Evolutionary conservation across 2,797 vertebrate species (phyloP), one percentile per base, ranked within the genome.

Genomic region (Anomalospiza imberbis): DNA sequence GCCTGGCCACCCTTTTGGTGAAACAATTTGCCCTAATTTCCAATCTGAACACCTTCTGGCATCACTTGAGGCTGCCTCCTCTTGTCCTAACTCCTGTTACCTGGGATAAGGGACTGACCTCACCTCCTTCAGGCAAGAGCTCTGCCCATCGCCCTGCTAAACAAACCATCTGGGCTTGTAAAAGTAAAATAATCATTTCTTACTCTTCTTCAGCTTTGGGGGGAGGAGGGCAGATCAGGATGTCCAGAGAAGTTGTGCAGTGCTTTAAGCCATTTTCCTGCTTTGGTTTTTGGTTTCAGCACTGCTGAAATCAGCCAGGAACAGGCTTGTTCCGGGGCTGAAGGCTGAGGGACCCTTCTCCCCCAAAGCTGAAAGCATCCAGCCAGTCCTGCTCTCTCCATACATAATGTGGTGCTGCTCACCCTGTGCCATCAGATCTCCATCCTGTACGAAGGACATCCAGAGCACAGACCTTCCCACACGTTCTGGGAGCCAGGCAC

Each of bases 371-470:
- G 68, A 8, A 50, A 76, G 29, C 2, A 18, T 51, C 60, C 1
- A 71, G 18, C 55, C n/a, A n/a, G 36, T 20, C 51, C 47, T 34
- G 32, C 38, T 36, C 36, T 20, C 67, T 28, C 12, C 32, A 11
- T 13, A 6, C 4, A 0, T 6, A 8, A 28, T 2, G 7, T 15
- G 19, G 38, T 8, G 22, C 22, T 65, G 36, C 47, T 60, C 24
- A 8, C 61, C 15, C 48, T 28, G 48, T 25, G 24, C 40, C 54
- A 10, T 16, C 53, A 55, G 57, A 29, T 34, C 57, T 7, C 38
- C 26, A 13, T 19, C 31, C n/a, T 2, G 0, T 21, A 2, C 0
- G 10, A 36, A 18, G 29, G 25, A 15, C 40, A 44, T 19, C 7
- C 53, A 63, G 65, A 76, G 11, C 18, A 60, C 36, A 65, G 42